Percentiles rank a stretch among this genome's conserved stretches.
Conservation (phyloP, 2,888 invertebrate genomes). For the Cybosia mesomella region DNA sequence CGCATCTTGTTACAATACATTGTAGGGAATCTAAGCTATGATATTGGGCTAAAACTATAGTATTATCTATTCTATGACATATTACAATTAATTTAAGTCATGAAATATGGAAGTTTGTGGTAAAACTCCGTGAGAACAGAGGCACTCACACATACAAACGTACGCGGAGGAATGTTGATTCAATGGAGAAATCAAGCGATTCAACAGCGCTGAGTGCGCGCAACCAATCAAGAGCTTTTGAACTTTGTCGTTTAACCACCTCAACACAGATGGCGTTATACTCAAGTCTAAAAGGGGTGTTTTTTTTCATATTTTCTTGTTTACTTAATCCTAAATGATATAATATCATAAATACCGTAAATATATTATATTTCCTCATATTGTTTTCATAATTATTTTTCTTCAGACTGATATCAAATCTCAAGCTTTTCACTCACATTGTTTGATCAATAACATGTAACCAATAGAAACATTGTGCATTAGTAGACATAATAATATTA, state of each 20-base stretch:
- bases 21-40: conserved; percentile 53
- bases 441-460: conserved; percentile 49
- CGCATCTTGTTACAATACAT: conserved; percentile 68
- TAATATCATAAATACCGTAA: neutral
- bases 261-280: conserved; percentile 75
- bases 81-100: conserved; percentile 66
- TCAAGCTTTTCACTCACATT: neutral
- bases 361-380: neutral
- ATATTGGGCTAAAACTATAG: conserved; percentile 31
- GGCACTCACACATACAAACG: conserved; percentile 76
- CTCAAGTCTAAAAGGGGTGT: conserved; percentile 57
- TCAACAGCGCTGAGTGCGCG: conserved; percentile 72
- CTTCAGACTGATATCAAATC: neutral
- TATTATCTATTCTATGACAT: conserved; percentile 43
- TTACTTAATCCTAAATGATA: neutral
- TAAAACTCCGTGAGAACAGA: conserved; percentile 76
- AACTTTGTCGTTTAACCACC: conserved; percentile 64
- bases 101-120: conserved; percentile 50
- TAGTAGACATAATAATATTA: conserved; percentile 18
- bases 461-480: conserved; percentile 7
- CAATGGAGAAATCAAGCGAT: conserved; percentile 86
- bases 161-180: conserved; percentile 87
- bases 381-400: neutral
- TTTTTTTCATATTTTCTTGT: conserved; percentile 31
- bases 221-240: conserved; percentile 79